These are phyloP conservation scores for Buathra laborator DNA, from an alignment of 2,888 invertebrate species.

Conservation along the genomic window DNA sequence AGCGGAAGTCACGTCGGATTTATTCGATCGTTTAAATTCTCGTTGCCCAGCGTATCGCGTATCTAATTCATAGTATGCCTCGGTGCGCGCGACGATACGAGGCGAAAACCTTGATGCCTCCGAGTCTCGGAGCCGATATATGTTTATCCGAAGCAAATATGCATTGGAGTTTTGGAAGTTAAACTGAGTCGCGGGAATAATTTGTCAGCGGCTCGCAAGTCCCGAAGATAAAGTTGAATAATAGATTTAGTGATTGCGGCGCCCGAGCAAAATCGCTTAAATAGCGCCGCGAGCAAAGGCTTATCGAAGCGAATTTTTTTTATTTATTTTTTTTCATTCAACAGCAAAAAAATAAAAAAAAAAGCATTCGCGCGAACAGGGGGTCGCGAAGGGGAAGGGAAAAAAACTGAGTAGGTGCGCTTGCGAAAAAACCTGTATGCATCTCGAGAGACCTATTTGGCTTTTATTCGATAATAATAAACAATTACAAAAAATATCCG, in stretches of 20 bases:
- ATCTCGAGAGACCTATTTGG: constrained; percentile 23
- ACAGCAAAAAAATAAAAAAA: constrained; percentile 4
- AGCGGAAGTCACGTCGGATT: constrained; percentile 7
- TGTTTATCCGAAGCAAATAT: constrained; percentile 53
- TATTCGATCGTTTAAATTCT: not conserved
- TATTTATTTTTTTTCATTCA: not conserved
- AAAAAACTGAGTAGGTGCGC: constrained; percentile 27
- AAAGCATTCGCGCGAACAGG: not conserved
- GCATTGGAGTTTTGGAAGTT: constrained; percentile 24
- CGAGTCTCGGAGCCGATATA: constrained; percentile 28
- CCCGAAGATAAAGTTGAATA: not conserved
- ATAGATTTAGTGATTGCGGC: constrained; percentile 8
- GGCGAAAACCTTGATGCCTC: constrained; percentile 6
- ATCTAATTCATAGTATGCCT: constrained; percentile 11
- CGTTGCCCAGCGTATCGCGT: constrained; percentile 7
- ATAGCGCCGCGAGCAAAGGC: not conserved
- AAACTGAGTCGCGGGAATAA: constrained; percentile 38
- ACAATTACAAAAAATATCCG: constrained; percentile 32
- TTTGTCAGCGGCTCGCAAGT: constrained; percentile 30
- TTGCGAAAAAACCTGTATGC: constrained; percentile 36
- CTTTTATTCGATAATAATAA: constrained; percentile 31
- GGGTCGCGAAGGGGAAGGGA: not conserved
- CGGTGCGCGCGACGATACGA: constrained; percentile 7
- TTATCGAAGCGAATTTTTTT: not conserved
- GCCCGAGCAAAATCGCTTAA: not conserved